Conservation (phyloP, 2,797 vertebrate genomes). For the Chanos chanos region DNA sequence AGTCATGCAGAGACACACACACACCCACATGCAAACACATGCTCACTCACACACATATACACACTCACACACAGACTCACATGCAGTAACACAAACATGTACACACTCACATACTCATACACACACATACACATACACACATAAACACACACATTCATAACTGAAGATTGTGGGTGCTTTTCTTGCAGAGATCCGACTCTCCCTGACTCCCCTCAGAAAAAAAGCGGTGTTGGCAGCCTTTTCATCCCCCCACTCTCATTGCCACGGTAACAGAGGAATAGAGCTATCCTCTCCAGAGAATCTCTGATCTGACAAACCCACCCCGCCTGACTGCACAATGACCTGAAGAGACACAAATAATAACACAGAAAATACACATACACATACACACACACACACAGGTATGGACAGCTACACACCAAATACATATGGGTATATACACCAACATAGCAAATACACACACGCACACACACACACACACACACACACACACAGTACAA, state of each 20-base stretch:
- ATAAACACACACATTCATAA: too few relatives aligned
- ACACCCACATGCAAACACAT: too few relatives aligned
- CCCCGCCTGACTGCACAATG: conserved; percentile 33
- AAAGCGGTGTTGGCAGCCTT: conserved; percentile 26
- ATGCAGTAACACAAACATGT: conserved; percentile 17
- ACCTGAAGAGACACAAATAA: too few relatives aligned
- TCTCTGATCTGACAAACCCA: conserved; percentile 22
- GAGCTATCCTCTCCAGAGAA: conserved; percentile 29
- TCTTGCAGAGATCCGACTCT: too few relatives aligned
- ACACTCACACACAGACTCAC: conserved; percentile 10
- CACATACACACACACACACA: conserved; percentile 2
- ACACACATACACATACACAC: too few relatives aligned
- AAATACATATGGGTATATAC: too few relatives aligned
- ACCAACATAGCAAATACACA: too few relatives aligned
- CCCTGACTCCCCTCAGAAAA: too few relatives aligned
- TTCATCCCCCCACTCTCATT: conserved; percentile 27
- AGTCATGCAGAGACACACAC: not conserved
- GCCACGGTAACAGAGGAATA: conserved; percentile 24
- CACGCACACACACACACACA: not conserved
- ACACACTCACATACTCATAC: conserved; percentile 7
- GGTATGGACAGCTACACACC: not conserved
- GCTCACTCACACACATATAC: too few relatives aligned
- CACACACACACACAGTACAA: not conserved
- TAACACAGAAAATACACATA: too few relatives aligned
- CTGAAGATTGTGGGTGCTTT: not conserved